Evolutionary conservation across 2,797 vertebrate species (phyloP).

Genomic region (Champsocephalus esox): DNA sequence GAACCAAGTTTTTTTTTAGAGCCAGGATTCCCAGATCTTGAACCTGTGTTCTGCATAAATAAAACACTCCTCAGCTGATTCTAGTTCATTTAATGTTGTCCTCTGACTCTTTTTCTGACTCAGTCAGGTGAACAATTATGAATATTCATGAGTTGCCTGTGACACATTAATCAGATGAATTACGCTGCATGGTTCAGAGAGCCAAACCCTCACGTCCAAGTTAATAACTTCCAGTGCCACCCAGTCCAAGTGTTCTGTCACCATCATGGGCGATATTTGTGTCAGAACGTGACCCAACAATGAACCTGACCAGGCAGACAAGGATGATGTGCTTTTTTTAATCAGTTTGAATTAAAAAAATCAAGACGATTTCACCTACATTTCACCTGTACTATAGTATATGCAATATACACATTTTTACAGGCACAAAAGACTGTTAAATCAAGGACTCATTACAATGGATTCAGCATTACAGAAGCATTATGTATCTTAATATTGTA

Average conservation of each 20-base stretch:
- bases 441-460: background rate
- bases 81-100: conserved; percentile 39
- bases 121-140: conserved; percentile 68
- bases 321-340: conserved; percentile 23
- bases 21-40: conserved; percentile 8
- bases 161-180: conserved; percentile 78
- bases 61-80: conserved; percentile 43
- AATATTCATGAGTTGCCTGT: conserved; percentile 73
- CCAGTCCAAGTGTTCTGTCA: conserved; percentile 50
- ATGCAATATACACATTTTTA: too few relatives aligned
- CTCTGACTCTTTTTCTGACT: conserved; percentile 41
- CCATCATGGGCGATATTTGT: conserved; percentile 55
- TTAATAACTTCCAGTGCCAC: conserved; percentile 69
- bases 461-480: background rate
- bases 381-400: background rate
- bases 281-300: conserved; percentile 46
- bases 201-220: conserved; percentile 64
- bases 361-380: conserved; percentile 20
- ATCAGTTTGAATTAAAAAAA: conserved; percentile 20
- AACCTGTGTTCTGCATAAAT: conserved; percentile 5
- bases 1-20: background rate
- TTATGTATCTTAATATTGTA: conserved; percentile 6
- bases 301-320: conserved; percentile 54
- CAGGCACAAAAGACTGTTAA: background rate
- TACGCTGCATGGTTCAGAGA: conserved; percentile 71